Evolutionary conservation across 1,140 invertebrate genomes (phyloP).

Genomic region (Latrodectus geometricus): DNA sequence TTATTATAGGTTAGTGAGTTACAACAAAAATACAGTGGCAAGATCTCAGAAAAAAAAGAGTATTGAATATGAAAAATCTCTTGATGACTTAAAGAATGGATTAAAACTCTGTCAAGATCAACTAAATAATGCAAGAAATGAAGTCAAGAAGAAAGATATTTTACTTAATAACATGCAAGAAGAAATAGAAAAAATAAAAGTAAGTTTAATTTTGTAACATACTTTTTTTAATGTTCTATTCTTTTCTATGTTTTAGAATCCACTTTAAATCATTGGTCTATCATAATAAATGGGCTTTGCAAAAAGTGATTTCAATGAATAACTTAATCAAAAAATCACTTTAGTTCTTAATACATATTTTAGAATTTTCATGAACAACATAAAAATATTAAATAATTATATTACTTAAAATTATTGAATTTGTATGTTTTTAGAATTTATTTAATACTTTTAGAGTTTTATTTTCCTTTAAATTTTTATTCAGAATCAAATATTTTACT

Average conservation of each 20-base stretch:
- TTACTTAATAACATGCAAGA: constrained; percentile 77
- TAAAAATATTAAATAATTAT: too few relatives aligned
- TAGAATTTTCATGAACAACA: too few relatives aligned
- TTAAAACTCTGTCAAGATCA: constrained; percentile 76
- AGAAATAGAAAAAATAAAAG: constrained; percentile 79
- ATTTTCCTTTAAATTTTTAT: too few relatives aligned
- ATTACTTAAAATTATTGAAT: too few relatives aligned
- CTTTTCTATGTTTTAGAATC: neutral
- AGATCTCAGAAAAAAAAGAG: constrained; percentile 39
- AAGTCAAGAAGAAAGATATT: constrained; percentile 75
- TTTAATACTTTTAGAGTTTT: too few relatives aligned
- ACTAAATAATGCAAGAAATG: constrained; percentile 74
- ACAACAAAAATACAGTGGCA: neutral
- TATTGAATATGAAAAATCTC: constrained; percentile 69
- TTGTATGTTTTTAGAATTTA: too few relatives aligned
- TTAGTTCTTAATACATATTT: too few relatives aligned
- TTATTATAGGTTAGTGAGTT: constrained; percentile 33
- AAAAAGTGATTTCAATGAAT: too few relatives aligned
- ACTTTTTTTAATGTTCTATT: neutral
- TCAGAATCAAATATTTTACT: too few relatives aligned
- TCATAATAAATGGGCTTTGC: neutral
- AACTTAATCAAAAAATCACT: too few relatives aligned
- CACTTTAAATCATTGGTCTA: neutral
- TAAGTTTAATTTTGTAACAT: constrained; percentile 64
- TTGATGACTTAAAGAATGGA: constrained; percentile 75